These are phyloP conservation scores for Nymphalis io DNA, from an alignment of 1,140 invertebrate species.

Conservation along the genomic window DNA sequence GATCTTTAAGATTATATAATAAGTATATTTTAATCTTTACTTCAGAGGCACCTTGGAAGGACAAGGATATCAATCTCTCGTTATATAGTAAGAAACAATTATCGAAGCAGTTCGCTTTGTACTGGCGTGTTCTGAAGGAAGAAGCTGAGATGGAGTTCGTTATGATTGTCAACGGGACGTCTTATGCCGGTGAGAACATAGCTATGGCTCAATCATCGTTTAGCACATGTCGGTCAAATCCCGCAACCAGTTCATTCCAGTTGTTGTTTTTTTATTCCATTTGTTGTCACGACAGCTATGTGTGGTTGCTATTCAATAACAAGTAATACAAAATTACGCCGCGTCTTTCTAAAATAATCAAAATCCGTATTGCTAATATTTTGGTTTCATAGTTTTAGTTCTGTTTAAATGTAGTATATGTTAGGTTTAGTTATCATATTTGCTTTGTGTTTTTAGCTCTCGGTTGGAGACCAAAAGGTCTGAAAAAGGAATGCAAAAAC, in stretches of 20 bases:
- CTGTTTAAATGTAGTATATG: background rate
- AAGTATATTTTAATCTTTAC: constrained; percentile 7
- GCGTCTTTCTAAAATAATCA: too few relatives aligned
- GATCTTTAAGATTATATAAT: too few relatives aligned
- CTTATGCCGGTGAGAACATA: constrained; percentile 88
- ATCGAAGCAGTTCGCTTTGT: constrained; percentile 87
- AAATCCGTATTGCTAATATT: background rate
- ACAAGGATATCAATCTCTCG: constrained; percentile 59
- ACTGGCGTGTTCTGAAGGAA: constrained; percentile 91
- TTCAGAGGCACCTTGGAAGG: constrained; percentile 73
- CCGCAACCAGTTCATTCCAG: too few relatives aligned
- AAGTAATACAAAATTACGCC: too few relatives aligned
- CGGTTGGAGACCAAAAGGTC: constrained; percentile 81
- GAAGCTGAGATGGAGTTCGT: constrained; percentile 92
- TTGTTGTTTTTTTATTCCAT: constrained; percentile 13
- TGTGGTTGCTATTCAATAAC: too few relatives aligned
- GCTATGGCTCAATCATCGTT: too few relatives aligned
- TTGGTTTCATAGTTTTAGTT: background rate
- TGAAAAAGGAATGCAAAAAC: constrained; percentile 88
- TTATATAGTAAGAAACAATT: constrained; percentile 87
- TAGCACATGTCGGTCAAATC: too few relatives aligned
- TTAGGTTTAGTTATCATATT: too few relatives aligned
- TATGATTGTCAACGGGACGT: constrained; percentile 90
- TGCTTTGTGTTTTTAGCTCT: constrained; percentile 45
- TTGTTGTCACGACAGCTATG: too few relatives aligned